Evolutionary conservation across 2,797 vertebrate species (phyloP).

Genomic region (Dendrocincla fuliginosa): DNA sequence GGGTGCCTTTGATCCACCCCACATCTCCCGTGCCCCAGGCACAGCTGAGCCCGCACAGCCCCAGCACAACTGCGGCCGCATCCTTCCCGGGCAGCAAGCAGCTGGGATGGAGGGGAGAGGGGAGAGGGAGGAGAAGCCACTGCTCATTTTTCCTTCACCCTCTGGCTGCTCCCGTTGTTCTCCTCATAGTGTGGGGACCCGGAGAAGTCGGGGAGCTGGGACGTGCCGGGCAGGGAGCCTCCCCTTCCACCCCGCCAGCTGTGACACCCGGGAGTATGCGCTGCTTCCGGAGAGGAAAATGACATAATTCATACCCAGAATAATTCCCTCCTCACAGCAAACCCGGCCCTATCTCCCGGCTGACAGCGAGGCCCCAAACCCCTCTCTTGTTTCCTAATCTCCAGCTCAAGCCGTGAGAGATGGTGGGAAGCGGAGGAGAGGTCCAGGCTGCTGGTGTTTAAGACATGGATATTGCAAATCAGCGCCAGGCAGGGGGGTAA

Average conservation of each 20-base stretch:
- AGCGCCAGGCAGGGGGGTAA: not conserved
- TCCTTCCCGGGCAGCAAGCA: rapidly evolving
- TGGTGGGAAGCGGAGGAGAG: not conserved
- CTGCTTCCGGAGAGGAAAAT: constrained; percentile 68
- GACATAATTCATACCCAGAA: constrained; percentile 71
- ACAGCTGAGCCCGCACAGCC: constrained; percentile 25
- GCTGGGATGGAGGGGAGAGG: not conserved
- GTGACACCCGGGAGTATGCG: constrained; percentile 49
- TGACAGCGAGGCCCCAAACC: constrained; percentile 14
- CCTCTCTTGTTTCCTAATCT: constrained; percentile 33
- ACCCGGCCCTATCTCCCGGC: not conserved
- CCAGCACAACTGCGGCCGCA: not conserved
- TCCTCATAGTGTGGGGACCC: not conserved
- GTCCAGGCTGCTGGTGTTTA: not conserved
- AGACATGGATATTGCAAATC: not conserved
- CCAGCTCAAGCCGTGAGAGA: not conserved
- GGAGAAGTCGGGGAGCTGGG: not conserved
- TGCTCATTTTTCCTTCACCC: not conserved
- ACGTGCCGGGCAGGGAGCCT: not conserved
- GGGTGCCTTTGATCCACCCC: not conserved
- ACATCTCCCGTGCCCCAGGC: not conserved
- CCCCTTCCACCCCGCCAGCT: not conserved
- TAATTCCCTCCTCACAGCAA: constrained; percentile 58
- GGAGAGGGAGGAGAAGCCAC: not conserved
- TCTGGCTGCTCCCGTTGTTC: not conserved